A percentile compares a stretch with the other conserved stretches of the same genome.
phyloP scores from a whole-genome alignment of 2,888 invertebrate genomes.

The Hetaerina titia region DNA sequence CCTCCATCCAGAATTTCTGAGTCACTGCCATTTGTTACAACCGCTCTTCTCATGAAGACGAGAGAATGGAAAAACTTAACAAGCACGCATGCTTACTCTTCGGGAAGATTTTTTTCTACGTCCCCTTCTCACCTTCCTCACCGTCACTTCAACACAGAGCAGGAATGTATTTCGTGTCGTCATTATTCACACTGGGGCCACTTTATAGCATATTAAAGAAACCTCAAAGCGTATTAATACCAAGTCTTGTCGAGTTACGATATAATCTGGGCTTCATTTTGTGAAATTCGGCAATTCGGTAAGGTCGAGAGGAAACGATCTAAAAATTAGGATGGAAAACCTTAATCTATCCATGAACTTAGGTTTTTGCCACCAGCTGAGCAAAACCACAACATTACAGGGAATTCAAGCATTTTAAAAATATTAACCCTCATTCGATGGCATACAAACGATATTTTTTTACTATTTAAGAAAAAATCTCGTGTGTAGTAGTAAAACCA shows the following conservation, averaged over 20 bases:
- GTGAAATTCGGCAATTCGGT: neutral
- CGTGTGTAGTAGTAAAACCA: constrained; percentile 58
- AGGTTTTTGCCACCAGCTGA: neutral
- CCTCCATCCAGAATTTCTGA: constrained; percentile 62
- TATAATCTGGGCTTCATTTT: constrained; percentile 6
- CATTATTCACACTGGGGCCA: constrained; percentile 62
- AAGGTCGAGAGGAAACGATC: neutral
- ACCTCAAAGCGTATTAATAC: constrained; percentile 34
- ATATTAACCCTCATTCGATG: constrained; percentile 38
- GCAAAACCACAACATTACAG: constrained; percentile 45
- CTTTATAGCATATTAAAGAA: constrained; percentile 40
- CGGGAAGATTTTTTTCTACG: constrained; percentile 20
- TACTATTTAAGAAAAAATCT: constrained; percentile 47
- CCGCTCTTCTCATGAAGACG: constrained; percentile 26
- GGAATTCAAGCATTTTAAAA: constrained; percentile 41
- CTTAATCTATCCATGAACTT: neutral
- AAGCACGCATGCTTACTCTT: constrained; percentile 3
- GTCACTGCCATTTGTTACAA: constrained; percentile 60
- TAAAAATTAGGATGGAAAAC: neutral
- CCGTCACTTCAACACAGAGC: neutral
- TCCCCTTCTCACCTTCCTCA: neutral
- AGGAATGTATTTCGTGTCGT: constrained; percentile 6
- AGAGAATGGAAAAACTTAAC: neutral
- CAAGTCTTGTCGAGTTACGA: neutral
- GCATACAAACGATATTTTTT: constrained; percentile 61